Evolutionary conservation across 2,797 vertebrate species (phyloP), one percentile per base, ranked within the genome.

Genomic region (Crenuchus spilurus): DNA sequence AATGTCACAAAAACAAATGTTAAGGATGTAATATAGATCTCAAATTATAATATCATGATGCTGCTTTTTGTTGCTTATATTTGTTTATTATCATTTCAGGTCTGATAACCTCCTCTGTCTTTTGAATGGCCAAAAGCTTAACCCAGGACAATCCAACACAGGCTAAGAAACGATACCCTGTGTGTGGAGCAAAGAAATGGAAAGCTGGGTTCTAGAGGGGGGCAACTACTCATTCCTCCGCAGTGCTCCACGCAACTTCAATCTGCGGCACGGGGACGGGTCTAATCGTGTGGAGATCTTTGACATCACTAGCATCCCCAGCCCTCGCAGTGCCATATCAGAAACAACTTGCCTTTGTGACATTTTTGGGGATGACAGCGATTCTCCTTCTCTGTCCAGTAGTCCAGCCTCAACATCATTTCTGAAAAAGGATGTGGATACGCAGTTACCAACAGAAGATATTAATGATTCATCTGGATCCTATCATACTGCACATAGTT

Each of bases 341-440:
- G 93, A 94, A 85, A 94, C 92, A 20, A 93, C 91, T 54, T 93
- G 91, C 72, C 83, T 94, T 58, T 93, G 92, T 85, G 93, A 94
- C 85, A 94, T 94, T 84, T 94, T 94, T 67, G 92, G 90, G 75
- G 92, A 93, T 82, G 91, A 93, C 63, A 64, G 87, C 65, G 93
- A 93, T 46, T 80, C 87, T 0, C 69, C 84, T 0, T 86, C 90
- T 13, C 80, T 88, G 28, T 87, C 92, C 11, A 89, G 88, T 82
- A 92, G 85, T 79, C 88, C 91, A 2, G 78, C 88, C 6, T 86
- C 78, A 10, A 81, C 73, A 18, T 65, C 84, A 4, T 80, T 89
- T 82, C 80, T 82, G 31, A 83, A 37, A 63, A 85, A 73, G 31
- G 90, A 87, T 44, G 79, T 74, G 39, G 84, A 86, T 22, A 79